These are phyloP conservation scores for Serrognathus titanus DNA, from an alignment of 2,888 invertebrate species.

Conservation along the genomic window DNA sequence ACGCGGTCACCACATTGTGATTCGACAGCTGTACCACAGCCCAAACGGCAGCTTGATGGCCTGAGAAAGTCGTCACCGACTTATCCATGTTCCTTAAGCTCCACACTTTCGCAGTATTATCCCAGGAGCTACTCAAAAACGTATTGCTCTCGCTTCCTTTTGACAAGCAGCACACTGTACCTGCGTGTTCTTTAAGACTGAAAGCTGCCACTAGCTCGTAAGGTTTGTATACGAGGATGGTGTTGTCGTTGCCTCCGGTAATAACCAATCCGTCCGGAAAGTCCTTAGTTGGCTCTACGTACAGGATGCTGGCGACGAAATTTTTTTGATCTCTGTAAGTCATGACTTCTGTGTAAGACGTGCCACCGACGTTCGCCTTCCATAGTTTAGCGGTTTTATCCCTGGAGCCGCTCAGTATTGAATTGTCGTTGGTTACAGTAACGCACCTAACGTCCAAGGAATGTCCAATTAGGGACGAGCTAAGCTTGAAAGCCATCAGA, in stretches of 20 bases:
- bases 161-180: conserved; percentile 58
- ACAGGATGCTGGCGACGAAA: conserved; percentile 80
- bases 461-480: conserved; percentile 75
- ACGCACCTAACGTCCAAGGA: conserved; percentile 82
- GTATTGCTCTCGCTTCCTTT: conserved; percentile 52
- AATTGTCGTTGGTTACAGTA: conserved; percentile 61
- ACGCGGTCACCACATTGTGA: conserved; percentile 72
- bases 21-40: conserved; percentile 58
- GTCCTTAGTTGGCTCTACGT: conserved; percentile 65
- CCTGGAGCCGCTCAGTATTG: conserved; percentile 82
- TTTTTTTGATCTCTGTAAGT: conserved; percentile 78
- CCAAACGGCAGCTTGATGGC: conserved; percentile 88
- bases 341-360: conserved; percentile 58
- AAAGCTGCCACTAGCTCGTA: conserved; percentile 66
- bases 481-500: conserved; percentile 69
- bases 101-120: conserved; percentile 85
- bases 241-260: conserved; percentile 86
- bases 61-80: conserved; percentile 57
- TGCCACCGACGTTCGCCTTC: conserved; percentile 68
- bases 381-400: conserved; percentile 86
- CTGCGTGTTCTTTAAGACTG: conserved; percentile 73
- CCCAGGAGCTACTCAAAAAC: conserved; percentile 89
- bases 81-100: conserved; percentile 53
- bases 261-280: conserved; percentile 76
- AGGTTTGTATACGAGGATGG: conserved; percentile 74